These are phyloP conservation scores for Epizoanthus illoricatus DNA, from an alignment of 92 coral and sea anemone genomes.

Conservation along the genomic window DNA sequence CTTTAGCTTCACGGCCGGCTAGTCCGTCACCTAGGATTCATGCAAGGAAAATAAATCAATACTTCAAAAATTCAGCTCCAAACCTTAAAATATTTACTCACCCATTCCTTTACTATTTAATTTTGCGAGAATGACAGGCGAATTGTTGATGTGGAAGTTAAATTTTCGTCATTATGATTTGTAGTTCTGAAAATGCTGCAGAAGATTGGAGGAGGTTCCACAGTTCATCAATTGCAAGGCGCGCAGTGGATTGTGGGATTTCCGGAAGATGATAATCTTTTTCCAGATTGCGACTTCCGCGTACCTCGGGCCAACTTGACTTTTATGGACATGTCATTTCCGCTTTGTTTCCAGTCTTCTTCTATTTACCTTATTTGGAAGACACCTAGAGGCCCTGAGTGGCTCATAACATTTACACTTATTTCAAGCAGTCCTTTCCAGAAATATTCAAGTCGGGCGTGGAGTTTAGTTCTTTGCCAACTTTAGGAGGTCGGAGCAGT, in stretches of 20 bases:
- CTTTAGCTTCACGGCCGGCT: constrained; percentile 74
- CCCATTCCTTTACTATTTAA: constrained; percentile 20
- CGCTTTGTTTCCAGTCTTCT: too few relatives aligned
- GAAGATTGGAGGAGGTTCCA: constrained; percentile 32
- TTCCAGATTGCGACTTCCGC: not conserved
- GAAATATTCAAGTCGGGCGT: too few relatives aligned
- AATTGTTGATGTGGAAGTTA: not conserved
- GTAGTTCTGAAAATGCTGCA: not conserved
- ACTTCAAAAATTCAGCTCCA: constrained; percentile 1
- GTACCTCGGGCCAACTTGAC: not conserved
- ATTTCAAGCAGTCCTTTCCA: too few relatives aligned
- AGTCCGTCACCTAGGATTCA: constrained; percentile 30
- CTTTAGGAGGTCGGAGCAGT: too few relatives aligned
- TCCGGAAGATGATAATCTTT: constrained; percentile 5
- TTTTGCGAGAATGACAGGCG: not conserved
- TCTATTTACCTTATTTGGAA: too few relatives aligned
- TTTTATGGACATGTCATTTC: too few relatives aligned
- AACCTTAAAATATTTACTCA: not conserved
- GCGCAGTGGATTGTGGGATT: constrained; percentile 34
- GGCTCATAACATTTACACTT: too few relatives aligned
- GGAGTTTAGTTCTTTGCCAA: too few relatives aligned
- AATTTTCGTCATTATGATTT: constrained; percentile 1
- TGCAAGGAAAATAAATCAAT: not conserved
- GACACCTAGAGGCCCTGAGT: too few relatives aligned
- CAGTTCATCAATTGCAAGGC: not conserved